Evolutionary conservation across 2,888 invertebrate species (phyloP).

Genomic region (Temnothorax rugatulus): DNA sequence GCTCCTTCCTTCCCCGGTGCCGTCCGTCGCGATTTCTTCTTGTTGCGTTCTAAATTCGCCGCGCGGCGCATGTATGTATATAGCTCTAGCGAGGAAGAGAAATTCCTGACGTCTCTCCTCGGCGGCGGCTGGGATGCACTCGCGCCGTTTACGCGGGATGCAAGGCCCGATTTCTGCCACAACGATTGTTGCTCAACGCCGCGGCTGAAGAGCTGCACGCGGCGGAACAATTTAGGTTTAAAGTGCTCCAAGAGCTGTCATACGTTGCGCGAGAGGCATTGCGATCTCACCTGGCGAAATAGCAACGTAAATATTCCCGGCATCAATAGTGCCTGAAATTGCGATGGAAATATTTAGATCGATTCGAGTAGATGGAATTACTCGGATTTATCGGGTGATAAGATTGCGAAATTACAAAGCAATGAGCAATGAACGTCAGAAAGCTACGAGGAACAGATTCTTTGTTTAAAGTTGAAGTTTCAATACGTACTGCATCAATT

Average conservation of each 20-base stretch:
- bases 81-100: slow-evolving; percentile 62
- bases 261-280: background rate
- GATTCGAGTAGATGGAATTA: background rate
- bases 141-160: slow-evolving; percentile 35
- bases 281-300: slow-evolving; percentile 33
- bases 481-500: background rate
- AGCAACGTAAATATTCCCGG: slow-evolving; percentile 3
- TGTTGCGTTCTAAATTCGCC: slow-evolving; percentile 76
- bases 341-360: background rate
- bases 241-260: slow-evolving; percentile 13
- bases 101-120: slow-evolving; percentile 64
- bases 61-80: slow-evolving; percentile 63
- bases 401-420: background rate
- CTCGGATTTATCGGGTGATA: slow-evolving; percentile 3
- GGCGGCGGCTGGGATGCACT: slow-evolving; percentile 58
- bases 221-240: slow-evolving; percentile 23
- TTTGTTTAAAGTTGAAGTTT: slow-evolving; percentile 5
- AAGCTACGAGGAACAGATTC: background rate
- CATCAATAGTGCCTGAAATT: slow-evolving; percentile 7
- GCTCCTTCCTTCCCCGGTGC: slow-evolving; percentile 57
- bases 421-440: background rate
- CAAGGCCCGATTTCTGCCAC: slow-evolving; percentile 25
- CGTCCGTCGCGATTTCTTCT: slow-evolving; percentile 70
- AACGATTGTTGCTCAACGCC: slow-evolving; percentile 38
- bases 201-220: slow-evolving; percentile 32